Conservation (phyloP, 2,113 vertebrate species). For the Toxotes chatareus region DNA sequence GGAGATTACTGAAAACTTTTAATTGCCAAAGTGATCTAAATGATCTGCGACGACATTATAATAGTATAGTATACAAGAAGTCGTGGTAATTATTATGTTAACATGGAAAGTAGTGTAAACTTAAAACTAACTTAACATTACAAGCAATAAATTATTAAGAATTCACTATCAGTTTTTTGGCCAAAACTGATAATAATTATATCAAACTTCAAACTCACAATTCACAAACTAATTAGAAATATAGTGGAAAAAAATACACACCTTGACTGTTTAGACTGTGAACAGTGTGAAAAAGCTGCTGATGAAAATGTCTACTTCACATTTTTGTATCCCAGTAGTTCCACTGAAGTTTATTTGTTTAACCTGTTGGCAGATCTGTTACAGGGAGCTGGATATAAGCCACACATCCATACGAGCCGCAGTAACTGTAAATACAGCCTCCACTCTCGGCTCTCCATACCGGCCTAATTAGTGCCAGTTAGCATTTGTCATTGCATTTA, state of each 20-base stretch:
- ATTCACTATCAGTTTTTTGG: not conserved
- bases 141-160: not conserved
- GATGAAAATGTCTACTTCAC: not conserved
- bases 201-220: not conserved
- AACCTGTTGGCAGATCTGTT: constrained; percentile 43
- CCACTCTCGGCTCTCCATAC: constrained; percentile 68
- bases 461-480: constrained; percentile 78
- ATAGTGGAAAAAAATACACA: not conserved
- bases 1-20: not conserved
- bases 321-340: constrained; percentile 5
- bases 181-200: not conserved
- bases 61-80: not conserved
- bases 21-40: not conserved
- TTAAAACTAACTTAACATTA: not conserved
- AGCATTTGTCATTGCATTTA: constrained; percentile 81
- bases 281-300: not conserved
- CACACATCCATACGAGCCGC: constrained; percentile 54
- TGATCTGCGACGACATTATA: too few relatives aligned
- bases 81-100: not conserved
- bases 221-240: constrained; percentile 6
- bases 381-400: constrained; percentile 50
- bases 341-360: constrained; percentile 35
- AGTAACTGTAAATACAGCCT: constrained; percentile 74
- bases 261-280: not conserved
- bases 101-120: constrained; percentile 12